Base-by-base conservation (phyloP, 2,888 invertebrate genomes). In the Torymus tubicola region DNA sequence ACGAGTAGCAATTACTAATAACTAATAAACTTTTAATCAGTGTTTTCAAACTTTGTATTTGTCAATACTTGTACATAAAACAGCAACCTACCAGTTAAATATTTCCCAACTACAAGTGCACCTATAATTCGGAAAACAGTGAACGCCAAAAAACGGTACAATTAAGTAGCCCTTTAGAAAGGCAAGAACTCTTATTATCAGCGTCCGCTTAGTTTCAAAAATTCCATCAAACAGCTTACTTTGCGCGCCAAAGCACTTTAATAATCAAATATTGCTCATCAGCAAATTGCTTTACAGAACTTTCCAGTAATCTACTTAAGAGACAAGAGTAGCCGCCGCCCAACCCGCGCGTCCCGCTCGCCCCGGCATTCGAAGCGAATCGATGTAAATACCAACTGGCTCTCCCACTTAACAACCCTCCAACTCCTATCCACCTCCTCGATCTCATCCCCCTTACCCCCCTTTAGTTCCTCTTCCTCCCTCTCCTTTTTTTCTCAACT, bases 231-330 rank as follows among this genome's bases (percentile, higher is more conserved):
- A 11, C 57, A 57, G 11, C 14, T 13, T 13, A 21, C 14, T 68
- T 42, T 42, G 42, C 21, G 5, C 50, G 11, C 12, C 21, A 61
- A 55, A 14, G 14, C 55, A 50, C 78, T 78, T 53, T 58, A 58
- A 78, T 72, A 79, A 63, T 79, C 64, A 70, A 75, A 75, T 63
- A 74, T 57, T 64, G 74, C 53, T 75, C 74, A 70, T 75, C 63
- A 72, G 57, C 53, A 67, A 72, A 80, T 76, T 50, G 76, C 67
- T 68, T 76, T 50, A 52, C 72, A 63, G 67, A 80, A 80, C 55
- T 67, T 76, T 78, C 13, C 12, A 12, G 61, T 65, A 70, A 70
- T 75, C 70, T 4, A 70, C 50, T 80, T 55, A 69, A 70, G 11
- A 18, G 57, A 65, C 24, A 64, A 65, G 53, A 52, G 61, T 67